A percentile compares a stretch with the other conserved stretches of the same genome.
These are phyloP conservation scores for Tetropium fuscum DNA, from an alignment of 2,888 invertebrate species.

Conservation along the genomic window DNA sequence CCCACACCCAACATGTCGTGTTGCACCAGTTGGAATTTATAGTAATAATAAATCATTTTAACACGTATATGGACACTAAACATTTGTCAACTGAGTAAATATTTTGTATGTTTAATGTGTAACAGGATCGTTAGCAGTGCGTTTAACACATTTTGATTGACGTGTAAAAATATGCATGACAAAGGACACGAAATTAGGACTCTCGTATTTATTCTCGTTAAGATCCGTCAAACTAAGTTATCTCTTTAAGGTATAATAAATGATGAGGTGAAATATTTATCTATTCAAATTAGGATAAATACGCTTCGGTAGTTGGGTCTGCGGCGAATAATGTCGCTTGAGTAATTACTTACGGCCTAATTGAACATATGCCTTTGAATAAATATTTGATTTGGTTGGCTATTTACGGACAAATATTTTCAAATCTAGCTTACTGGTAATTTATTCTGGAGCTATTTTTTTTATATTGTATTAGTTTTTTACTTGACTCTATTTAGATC, in stretches of 20 bases:
- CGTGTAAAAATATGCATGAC: slow-evolving; percentile 26
- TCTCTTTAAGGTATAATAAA: slow-evolving; percentile 17
- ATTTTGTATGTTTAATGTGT: slow-evolving; percentile 26
- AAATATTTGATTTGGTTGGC: slow-evolving; percentile 11
- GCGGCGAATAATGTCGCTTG: slow-evolving; percentile 8
- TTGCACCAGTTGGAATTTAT: slow-evolving; percentile 19
- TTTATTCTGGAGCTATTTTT: too few species aligned
- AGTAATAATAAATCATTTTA: slow-evolving; percentile 26
- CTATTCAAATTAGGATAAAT: slow-evolving; percentile 26
- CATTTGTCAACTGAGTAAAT: slow-evolving; percentile 24
- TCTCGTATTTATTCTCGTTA: slow-evolving; percentile 3
- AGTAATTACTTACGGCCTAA: slow-evolving; percentile 21
- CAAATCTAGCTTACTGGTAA: too few species aligned
- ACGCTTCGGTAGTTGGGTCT: slow-evolving; percentile 10
- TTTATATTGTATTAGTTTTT: too few species aligned
- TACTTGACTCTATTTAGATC: too few species aligned
- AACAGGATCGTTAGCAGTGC: slow-evolving; percentile 23
- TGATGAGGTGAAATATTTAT: slow-evolving; percentile 20
- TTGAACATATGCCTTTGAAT: slow-evolving; percentile 12
- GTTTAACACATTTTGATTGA: slow-evolving; percentile 21
- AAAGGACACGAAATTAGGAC: slow-evolving; percentile 18
- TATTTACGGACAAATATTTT: background rate
- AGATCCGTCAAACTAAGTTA: slow-evolving; percentile 15
- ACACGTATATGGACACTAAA: slow-evolving; percentile 19
- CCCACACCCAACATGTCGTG: too few species aligned